Evolutionary conservation across 2,113 vertebrate genomes (phyloP).

Genomic region (Clupea harengus): DNA sequence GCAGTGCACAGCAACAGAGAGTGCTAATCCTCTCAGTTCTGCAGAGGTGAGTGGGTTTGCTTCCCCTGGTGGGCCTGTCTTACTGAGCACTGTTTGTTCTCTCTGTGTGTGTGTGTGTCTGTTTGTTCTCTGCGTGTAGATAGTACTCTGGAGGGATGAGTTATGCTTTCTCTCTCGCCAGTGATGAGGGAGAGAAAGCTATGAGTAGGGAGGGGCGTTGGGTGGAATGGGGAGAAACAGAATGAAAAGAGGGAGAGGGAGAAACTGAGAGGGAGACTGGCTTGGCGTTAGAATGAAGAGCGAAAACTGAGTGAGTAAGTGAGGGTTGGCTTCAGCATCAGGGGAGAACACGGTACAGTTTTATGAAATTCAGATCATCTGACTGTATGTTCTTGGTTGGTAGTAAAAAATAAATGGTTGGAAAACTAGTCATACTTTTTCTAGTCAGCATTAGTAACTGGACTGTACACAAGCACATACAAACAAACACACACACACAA

Average conservation of each 20-base stretch:
- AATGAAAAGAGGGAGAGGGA: neutral
- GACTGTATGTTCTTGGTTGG: too few relatives aligned
- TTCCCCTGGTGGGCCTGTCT: neutral
- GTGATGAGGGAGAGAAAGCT: neutral
- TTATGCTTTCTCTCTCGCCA: neutral
- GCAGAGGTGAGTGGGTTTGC: slow-evolving; percentile 13
- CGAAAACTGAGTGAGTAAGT: neutral
- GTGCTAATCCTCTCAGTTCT: neutral
- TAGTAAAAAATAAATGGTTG: too few relatives aligned
- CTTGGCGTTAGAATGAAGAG: neutral
- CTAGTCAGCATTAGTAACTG: neutral
- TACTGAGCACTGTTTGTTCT: neutral
- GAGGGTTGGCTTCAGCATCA: neutral
- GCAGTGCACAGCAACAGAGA: neutral
- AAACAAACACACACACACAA: neutral
- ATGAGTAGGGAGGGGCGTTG: neutral
- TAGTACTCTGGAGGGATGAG: slow-evolving; percentile 4
- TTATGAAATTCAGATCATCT: too few relatives aligned
- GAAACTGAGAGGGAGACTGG: neutral
- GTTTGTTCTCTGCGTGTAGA: neutral
- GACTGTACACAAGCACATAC: neutral
- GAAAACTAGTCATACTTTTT: neutral
- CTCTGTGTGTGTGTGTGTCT: too few relatives aligned
- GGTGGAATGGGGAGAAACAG: neutral
- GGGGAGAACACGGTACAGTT: too few relatives aligned